phyloP scores from a whole-genome alignment of 53 echinoderm and acorn worm genomes.

The Stichopus horrens region DNA sequence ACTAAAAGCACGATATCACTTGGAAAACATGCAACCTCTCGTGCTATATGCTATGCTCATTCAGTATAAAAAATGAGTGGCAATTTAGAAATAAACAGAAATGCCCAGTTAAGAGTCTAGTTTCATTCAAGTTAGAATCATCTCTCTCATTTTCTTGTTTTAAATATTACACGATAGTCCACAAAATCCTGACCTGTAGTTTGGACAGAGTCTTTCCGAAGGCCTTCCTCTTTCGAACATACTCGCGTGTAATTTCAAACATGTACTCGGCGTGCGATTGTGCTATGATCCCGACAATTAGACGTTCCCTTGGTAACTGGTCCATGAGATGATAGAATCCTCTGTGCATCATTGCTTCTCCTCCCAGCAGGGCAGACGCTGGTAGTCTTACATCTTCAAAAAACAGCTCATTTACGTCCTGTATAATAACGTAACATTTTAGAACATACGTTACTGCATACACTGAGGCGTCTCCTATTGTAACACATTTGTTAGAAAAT shows the following conservation, averaged over 20 bases:
- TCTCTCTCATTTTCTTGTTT: too few species aligned
- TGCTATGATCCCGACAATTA: slow-evolving; percentile 19
- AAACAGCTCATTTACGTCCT: slow-evolving; percentile 72
- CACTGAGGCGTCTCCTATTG: too few species aligned
- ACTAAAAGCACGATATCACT: too few species aligned
- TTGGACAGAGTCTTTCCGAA: slow-evolving; percentile 58
- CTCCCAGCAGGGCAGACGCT: slow-evolving; percentile 60
- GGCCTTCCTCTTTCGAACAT: slow-evolving; percentile 59
- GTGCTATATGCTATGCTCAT: too few species aligned
- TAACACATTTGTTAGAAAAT: too few species aligned
- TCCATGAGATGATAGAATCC: slow-evolving; percentile 74
- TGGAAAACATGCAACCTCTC: too few species aligned
- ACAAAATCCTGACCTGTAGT: slow-evolving; percentile 17
- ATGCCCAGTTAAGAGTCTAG: too few species aligned
- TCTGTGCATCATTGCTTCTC: slow-evolving; percentile 44
- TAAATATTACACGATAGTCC: too few species aligned
- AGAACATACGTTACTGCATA: too few species aligned
- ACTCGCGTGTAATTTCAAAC: slow-evolving; percentile 62
- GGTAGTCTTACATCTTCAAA: slow-evolving; percentile 83
- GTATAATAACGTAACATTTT: slow-evolving; percentile 35
- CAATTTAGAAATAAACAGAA: too few species aligned
- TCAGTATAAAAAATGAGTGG: too few species aligned
- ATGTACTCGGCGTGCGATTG: slow-evolving; percentile 53
- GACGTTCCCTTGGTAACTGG: slow-evolving; percentile 65
- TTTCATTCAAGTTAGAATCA: too few species aligned